Evolutionary conservation across 2,797 vertebrate species (phyloP).

Genomic region (Microhierax caerulescens): DNA sequence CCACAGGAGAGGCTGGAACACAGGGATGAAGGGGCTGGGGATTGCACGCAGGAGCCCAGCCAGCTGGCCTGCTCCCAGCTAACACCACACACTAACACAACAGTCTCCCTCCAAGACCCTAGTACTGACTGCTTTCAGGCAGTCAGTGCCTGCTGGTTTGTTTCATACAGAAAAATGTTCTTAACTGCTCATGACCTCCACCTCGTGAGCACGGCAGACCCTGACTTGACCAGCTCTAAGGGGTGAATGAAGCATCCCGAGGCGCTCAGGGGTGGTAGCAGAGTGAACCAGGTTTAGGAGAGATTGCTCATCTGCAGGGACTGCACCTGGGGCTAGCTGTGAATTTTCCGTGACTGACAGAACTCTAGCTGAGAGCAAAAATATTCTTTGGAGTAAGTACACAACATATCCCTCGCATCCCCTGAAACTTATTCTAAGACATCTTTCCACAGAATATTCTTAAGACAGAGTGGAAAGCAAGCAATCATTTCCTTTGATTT

Average conservation of each 20-base stretch:
- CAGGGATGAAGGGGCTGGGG: neutral
- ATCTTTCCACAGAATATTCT: neutral
- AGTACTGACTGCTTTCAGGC: neutral
- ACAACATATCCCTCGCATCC: neutral
- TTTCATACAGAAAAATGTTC: neutral
- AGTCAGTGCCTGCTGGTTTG: neutral
- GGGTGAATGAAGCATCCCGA: neutral
- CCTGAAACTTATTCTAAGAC: neutral
- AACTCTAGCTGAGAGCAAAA: neutral
- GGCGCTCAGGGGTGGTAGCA: neutral
- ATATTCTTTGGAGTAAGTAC: neutral
- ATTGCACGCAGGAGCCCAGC: neutral
- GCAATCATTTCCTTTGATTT: neutral
- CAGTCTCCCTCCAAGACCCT: neutral
- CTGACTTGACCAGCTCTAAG: neutral
- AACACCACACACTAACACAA: no score
- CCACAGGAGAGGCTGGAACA: neutral
- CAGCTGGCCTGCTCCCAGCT: fast-evolving
- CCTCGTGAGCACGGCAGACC: fast-evolving
- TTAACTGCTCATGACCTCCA: neutral
- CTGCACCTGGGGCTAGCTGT: neutral
- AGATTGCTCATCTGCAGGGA: neutral
- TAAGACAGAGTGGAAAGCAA: fast-evolving
- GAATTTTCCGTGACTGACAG: neutral
- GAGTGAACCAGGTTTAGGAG: neutral